Evolutionary conservation across 1,140 invertebrate species (phyloP).

Genomic region (Musca domestica): DNA sequence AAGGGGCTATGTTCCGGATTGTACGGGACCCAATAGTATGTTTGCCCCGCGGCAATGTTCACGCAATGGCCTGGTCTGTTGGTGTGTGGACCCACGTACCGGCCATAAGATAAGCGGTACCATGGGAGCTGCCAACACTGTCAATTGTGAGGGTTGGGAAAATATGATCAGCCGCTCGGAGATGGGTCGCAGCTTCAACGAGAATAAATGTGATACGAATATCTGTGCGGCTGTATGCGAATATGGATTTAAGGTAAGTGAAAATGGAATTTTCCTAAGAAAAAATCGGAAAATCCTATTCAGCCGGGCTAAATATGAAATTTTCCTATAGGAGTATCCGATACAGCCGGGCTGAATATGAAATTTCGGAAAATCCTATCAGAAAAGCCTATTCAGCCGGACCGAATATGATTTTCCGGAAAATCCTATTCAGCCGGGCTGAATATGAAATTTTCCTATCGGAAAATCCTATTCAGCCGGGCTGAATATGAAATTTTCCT

Average conservation of each 20-base stretch:
- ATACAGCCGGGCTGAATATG: no score
- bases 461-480: no score
- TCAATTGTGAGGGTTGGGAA: slow-evolving; percentile 61
- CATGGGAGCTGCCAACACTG: slow-evolving; percentile 71
- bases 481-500: no score
- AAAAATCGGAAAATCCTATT: no score
- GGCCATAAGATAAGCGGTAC: slow-evolving; percentile 74
- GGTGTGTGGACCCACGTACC: slow-evolving; percentile 73
- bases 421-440: no score
- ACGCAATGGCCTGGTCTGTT: slow-evolving; percentile 78
- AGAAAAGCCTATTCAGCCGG: no score
- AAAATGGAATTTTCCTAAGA: no score
- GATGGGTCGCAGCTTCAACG: slow-evolving; percentile 55
- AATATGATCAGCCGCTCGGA: slow-evolving; percentile 53
- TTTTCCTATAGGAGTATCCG: no score
- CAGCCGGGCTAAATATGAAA: no score
- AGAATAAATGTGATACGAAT: slow-evolving; percentile 57
- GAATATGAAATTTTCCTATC: no score
- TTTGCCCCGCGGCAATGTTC: slow-evolving; percentile 76
- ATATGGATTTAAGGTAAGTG: slow-evolving; percentile 70
- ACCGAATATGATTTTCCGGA: no score
- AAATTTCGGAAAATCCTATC: no score
- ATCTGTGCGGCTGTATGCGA: slow-evolving; percentile 78
- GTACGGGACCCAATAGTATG: slow-evolving; percentile 64
- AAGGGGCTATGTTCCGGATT: slow-evolving; percentile 80